Conservation (phyloP, 2,888 invertebrate genomes). For the Amphipoea lucens region DNA sequence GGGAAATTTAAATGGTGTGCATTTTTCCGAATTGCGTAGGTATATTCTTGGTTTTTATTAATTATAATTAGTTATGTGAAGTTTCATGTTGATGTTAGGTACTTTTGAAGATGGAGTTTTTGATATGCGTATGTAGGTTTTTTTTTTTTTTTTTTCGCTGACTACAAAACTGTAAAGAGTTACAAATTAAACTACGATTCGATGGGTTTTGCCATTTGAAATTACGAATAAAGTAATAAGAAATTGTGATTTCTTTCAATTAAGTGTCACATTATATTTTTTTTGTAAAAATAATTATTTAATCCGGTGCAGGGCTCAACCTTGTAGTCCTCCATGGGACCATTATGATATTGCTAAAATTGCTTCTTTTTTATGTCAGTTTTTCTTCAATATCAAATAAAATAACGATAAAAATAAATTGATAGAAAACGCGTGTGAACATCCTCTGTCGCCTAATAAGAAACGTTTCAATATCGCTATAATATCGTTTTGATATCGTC, state of each 20-base stretch:
- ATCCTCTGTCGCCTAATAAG: slow-evolving; percentile 47
- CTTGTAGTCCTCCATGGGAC: background rate
- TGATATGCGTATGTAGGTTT: background rate
- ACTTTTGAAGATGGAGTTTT: slow-evolving; percentile 3
- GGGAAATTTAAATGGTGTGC: slow-evolving; percentile 10
- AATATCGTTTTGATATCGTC: slow-evolving; percentile 64
- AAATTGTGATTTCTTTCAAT: background rate
- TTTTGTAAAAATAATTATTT: background rate
- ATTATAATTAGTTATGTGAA: slow-evolving; percentile 26
- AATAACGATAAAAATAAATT: slow-evolving; percentile 30
- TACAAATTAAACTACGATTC: too few species aligned
- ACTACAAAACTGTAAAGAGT: background rate
- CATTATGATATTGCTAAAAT: background rate
- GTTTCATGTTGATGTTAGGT: slow-evolving; percentile 1
- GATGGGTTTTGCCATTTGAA: background rate
- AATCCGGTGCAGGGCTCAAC: background rate
- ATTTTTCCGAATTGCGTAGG: slow-evolving; percentile 28
- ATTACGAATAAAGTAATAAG: background rate
- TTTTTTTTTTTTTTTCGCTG: too few species aligned
- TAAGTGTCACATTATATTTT: background rate
- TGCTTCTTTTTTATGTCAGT: background rate
- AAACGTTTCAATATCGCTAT: slow-evolving; percentile 63
- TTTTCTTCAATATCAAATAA: slow-evolving; percentile 5
- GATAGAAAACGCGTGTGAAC: slow-evolving; percentile 46
- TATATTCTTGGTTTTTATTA: slow-evolving; percentile 5